Evolutionary conservation across 2,797 vertebrate species (phyloP), one percentile per base, ranked within the genome.

Genomic region (Melanotaenia trifasciata): DNA sequence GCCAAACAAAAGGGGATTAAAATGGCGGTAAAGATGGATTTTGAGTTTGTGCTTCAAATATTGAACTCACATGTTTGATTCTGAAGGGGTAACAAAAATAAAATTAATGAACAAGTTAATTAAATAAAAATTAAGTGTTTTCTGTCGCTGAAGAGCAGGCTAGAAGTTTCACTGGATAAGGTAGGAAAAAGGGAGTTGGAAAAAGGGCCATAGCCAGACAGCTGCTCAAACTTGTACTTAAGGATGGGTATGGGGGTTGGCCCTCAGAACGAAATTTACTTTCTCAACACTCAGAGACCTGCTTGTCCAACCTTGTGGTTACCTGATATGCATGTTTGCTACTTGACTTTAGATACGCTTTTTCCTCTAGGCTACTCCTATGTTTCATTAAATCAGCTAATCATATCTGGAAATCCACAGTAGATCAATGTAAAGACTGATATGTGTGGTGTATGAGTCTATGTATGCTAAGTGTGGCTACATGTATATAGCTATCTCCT

Each of bases 1-100:
- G 81, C 66, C 79, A 87, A 90, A 86, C 63, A 84, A 90, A 85
- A 73, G 58, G 64, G 56, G 85, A 91, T 92, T 91, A 92, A 88
- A 90, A 91, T 79, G 78, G 70, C 62, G 53, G 64, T 67, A 83
- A 76, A 75, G 76, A 87, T 80, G 69, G 79, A 88, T 85, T 86
- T 87, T 72, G 82, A 89, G 89, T 86, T 72, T 77, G 51, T 18
- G n/a, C 70, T 60, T 66, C 50, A 26, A 84, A 76, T 66, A 80
- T 24, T 74, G 57, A 77, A 67, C 75, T 66, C 26, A 67, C 18
- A 65, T 20, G 36, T 80, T 66, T 76, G 8, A 67, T 76, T 81
- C 61, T 81, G 54, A 68, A 78, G 54, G 72, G 70, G 53, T 70
- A 84, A 51, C 72, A 62, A 72, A 72, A 20, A 14, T 16, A 14